Evolutionary conservation across 2,888 invertebrate genomes (phyloP).

Genomic region (Dicyrtomina minuta): DNA sequence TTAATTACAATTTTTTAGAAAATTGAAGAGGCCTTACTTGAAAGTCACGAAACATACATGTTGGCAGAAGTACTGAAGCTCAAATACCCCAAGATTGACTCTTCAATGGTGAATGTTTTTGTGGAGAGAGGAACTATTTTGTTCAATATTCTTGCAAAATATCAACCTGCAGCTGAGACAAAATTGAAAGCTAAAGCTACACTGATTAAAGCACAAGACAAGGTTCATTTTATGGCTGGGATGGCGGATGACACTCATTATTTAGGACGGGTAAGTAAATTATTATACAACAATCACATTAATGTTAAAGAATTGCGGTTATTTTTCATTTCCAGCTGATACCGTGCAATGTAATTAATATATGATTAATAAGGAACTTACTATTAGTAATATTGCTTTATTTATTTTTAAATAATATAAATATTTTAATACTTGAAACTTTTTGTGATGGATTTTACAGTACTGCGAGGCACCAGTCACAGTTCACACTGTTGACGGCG

Average conservation of each 20-base stretch:
- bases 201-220: conserved; percentile 9
- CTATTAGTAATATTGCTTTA: no score
- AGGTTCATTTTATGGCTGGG: not conserved
- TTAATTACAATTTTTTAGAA: conserved; percentile 8
- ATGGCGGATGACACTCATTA: conserved; percentile 14
- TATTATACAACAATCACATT: no score
- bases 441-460: no score
- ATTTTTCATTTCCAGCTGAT: no score
- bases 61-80: not conserved
- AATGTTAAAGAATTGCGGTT: no score
- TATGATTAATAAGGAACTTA: no score
- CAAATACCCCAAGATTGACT: not conserved
- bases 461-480: conserved; percentile 1
- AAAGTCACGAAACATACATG: not conserved
- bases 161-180: not conserved
- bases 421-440: no score
- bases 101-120: not conserved
- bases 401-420: no score
- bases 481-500: conserved; percentile 8
- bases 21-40: not conserved
- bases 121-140: not conserved
- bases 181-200: conserved; percentile 5
- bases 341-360: no score
- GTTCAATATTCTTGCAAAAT: not conserved
- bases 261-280: conserved; percentile 12